Percentiles rank a stretch among this genome's conserved stretches.
Conservation (phyloP, 2,888 invertebrate genomes). For the Eupithecia centaureata region DNA sequence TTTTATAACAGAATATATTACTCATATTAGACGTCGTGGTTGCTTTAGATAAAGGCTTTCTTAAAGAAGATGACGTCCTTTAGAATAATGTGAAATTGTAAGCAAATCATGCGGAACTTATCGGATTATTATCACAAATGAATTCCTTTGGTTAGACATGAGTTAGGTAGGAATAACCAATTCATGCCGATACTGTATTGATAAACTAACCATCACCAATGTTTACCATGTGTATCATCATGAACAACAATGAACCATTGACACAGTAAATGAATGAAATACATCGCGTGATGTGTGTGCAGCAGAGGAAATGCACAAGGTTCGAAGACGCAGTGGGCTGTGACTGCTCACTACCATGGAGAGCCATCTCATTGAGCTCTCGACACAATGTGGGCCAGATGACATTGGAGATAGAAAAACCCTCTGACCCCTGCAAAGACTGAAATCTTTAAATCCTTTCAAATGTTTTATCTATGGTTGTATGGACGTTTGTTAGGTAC, state of each 20-base stretch:
- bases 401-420: neutral
- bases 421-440: neutral
- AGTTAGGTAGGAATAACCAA: neutral
- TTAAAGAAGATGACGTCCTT: neutral
- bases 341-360: conserved; percentile 44
- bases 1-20: neutral
- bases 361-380: conserved; percentile 32
- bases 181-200: neutral
- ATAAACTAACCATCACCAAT: neutral
- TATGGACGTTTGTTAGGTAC: no score
- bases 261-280: conserved; percentile 14
- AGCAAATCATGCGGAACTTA: neutral
- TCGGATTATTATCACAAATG: no score
- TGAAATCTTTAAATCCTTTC: neutral
- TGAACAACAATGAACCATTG: conserved; percentile 10
- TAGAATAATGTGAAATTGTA: neutral
- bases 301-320: conserved; percentile 54
- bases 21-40: neutral
- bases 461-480: no score
- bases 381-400: conserved; percentile 14
- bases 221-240: neutral
- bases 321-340: conserved; percentile 49
- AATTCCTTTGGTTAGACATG: neutral
- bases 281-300: conserved; percentile 43
- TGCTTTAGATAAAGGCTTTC: neutral